A percentile compares a stretch with the other conserved stretches of the same genome.
These are phyloP conservation scores for Apostichopus japonicus DNA, from an alignment of 35 echinoderm and acorn worm genomes.

Conservation along the genomic window DNA sequence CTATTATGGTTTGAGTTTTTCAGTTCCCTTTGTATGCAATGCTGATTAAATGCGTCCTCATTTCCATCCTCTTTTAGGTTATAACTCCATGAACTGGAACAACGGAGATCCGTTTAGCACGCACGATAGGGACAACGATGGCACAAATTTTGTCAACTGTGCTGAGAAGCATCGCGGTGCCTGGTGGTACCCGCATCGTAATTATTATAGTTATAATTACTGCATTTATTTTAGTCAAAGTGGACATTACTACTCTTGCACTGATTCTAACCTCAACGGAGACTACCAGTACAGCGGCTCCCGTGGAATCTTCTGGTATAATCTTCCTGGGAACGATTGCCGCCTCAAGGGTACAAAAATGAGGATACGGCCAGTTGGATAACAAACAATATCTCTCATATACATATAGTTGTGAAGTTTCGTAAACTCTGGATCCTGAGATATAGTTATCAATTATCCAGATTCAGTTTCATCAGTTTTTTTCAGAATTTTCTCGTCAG, in stretches of 20 bases:
- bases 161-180: not conserved
- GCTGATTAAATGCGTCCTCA: too few species aligned
- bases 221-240: not conserved
- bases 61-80: too few species aligned
- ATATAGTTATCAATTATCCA: too few species aligned
- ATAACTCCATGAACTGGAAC: too few species aligned
- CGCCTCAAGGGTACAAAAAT: not conserved
- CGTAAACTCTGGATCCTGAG: too few species aligned
- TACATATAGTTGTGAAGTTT: too few species aligned
- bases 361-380: not conserved
- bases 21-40: too few species aligned
- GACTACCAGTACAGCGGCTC: not conserved
- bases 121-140: not conserved
- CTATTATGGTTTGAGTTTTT: too few species aligned
- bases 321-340: not conserved
- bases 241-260: not conserved
- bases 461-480: too few species aligned
- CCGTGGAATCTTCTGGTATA: not conserved
- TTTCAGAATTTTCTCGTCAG: too few species aligned
- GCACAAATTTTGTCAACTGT: not conserved
- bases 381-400: too few species aligned
- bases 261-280: slow-evolving; percentile 32
- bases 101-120: not conserved
- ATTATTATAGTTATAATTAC: not conserved
- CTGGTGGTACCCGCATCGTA: not conserved